Conservation (phyloP, 1,140 invertebrate genomes). For the Cotesia chilonis region DNA sequence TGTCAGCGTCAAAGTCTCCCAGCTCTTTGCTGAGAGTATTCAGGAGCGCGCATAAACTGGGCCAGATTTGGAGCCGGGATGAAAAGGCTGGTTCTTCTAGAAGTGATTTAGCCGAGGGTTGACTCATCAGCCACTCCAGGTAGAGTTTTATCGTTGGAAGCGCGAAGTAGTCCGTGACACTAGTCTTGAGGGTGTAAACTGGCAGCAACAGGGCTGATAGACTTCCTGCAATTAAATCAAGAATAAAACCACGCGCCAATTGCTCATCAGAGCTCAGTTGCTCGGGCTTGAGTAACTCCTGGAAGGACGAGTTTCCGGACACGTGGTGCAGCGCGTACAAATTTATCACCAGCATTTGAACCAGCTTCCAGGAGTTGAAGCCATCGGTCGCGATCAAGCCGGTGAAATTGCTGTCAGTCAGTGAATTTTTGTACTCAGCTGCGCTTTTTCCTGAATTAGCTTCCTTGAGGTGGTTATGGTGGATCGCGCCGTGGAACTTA, state of each 20-base stretch:
- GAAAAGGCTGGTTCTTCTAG: constrained; percentile 71
- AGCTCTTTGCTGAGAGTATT: constrained; percentile 72
- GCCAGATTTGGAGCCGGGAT: constrained; percentile 78
- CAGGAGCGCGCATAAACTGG: constrained; percentile 77
- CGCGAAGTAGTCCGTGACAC: constrained; percentile 74
- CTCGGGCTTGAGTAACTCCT: constrained; percentile 53
- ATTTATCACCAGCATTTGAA: constrained; percentile 79
- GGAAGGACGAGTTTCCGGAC: constrained; percentile 54
- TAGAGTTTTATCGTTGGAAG: constrained; percentile 79
- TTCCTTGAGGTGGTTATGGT: constrained; percentile 66
- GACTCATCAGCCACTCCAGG: constrained; percentile 73
- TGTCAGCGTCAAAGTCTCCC: constrained; percentile 61
- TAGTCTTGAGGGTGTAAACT: constrained; percentile 72
- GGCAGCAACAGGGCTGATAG: constrained; percentile 78
- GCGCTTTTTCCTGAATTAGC: constrained; percentile 66
- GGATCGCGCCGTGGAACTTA: constrained; percentile 72
- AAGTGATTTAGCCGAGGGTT: constrained; percentile 67
- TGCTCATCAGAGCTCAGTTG: constrained; percentile 69
- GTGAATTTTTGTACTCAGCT: constrained; percentile 66
- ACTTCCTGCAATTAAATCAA: constrained; percentile 74
- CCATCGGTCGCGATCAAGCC: constrained; percentile 80
- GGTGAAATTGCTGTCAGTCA: constrained; percentile 73
- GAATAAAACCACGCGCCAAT: constrained; percentile 68
- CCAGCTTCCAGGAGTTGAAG: constrained; percentile 77
- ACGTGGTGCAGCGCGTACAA: constrained; percentile 76